Evolutionary conservation across 2,797 vertebrate genomes (phyloP).

Genomic region (Siniperca obscura): DNA sequence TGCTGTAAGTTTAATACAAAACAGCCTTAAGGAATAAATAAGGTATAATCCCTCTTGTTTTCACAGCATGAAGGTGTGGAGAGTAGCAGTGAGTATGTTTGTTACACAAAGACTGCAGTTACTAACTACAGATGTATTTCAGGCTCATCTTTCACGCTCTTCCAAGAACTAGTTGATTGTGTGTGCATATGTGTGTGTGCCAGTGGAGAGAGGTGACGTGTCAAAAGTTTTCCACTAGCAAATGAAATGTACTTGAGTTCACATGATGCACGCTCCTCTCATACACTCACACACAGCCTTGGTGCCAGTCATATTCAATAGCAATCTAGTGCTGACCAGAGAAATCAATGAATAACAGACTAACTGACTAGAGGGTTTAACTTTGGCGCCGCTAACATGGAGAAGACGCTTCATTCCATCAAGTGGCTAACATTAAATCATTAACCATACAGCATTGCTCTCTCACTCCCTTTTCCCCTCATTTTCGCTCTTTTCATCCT

Average conservation of each 20-base stretch:
- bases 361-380: constrained; percentile 76
- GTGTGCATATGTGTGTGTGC: not conserved
- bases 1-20: constrained; percentile 52
- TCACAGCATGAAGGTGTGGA: constrained; percentile 12
- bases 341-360: constrained; percentile 78
- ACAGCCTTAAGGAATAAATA: constrained; percentile 53
- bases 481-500: not conserved
- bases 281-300: constrained; percentile 19
- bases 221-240: constrained; percentile 24
- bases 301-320: constrained; percentile 80
- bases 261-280: not conserved
- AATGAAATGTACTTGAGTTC: constrained; percentile 32
- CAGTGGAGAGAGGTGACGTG: not conserved
- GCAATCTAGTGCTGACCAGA: constrained; percentile 72
- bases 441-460: constrained; percentile 38
- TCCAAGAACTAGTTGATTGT: constrained; percentile 19
- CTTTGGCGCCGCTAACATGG: constrained; percentile 74
- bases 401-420: constrained; percentile 74
- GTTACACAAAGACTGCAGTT: constrained; percentile 15
- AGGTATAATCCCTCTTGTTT: constrained; percentile 31
- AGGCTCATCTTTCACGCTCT: constrained; percentile 41
- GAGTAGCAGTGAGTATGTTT: constrained; percentile 21
- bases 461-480: not conserved
- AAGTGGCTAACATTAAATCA: constrained; percentile 74
- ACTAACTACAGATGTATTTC: constrained; percentile 35